Percentiles rank a stretch among this genome's conserved stretches.
These are phyloP conservation scores for Xenopus tropicalis DNA, from an alignment of 2,113 vertebrate genomes.

Conservation along the genomic window DNA sequence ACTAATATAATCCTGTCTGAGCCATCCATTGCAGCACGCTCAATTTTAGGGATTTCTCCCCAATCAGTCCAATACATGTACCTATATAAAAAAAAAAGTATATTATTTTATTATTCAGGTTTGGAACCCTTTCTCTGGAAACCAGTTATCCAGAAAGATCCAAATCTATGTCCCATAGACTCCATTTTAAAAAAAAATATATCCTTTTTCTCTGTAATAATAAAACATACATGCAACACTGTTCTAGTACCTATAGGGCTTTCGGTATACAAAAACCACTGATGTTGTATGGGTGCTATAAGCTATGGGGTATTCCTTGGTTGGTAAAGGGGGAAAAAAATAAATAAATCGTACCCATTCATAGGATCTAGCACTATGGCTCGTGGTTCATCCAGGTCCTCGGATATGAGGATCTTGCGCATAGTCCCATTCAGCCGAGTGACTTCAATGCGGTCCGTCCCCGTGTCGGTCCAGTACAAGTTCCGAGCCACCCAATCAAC, in stretches of 20 bases:
- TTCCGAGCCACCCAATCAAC: conserved; percentile 96
- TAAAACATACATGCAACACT: too few relatives aligned
- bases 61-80: conserved; percentile 99
- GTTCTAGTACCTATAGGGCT: too few relatives aligned
- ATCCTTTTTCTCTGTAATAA: too few relatives aligned
- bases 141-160: too few relatives aligned
- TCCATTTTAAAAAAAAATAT: too few relatives aligned
- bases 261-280: too few relatives aligned
- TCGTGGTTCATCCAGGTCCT: conserved; percentile 91
- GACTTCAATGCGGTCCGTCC: conserved; percentile 93
- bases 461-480: conserved; percentile 96
- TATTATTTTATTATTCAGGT: too few relatives aligned
- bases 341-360: conserved; percentile 71
- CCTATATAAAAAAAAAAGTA: conserved; percentile 53
- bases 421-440: conserved; percentile 93
- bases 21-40: conserved; percentile 89
- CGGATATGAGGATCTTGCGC: conserved; percentile 93
- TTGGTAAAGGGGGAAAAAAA: too few relatives aligned
- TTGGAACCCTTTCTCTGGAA: too few relatives aligned
- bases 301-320: too few relatives aligned
- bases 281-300: too few relatives aligned
- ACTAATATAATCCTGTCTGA: conserved; percentile 86
- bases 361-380: conserved; percentile 93
- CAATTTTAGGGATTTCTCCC: conserved; percentile 94
- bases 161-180: too few relatives aligned